Evolutionary conservation across 2,797 vertebrate genomes (phyloP).

Genomic region (Halcyon badia): DNA sequence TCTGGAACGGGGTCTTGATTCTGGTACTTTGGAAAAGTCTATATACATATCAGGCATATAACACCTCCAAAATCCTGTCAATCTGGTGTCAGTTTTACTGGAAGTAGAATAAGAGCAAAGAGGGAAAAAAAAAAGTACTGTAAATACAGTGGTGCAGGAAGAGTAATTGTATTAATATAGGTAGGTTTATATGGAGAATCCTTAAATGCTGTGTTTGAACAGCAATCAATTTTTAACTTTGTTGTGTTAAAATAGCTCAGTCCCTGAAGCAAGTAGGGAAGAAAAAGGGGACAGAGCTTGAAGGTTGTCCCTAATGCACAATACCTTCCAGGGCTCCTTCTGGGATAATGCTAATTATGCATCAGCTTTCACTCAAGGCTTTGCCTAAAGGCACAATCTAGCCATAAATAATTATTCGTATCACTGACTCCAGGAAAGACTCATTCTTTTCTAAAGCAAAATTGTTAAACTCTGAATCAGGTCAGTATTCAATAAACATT

Average conservation of each 20-base stretch:
- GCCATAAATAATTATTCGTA: conserved; percentile 14
- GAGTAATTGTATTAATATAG: neutral
- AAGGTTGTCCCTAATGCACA: neutral
- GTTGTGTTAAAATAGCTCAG: neutral
- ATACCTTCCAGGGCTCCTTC: neutral
- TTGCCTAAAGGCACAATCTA: conserved; percentile 9
- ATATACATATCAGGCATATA: neutral
- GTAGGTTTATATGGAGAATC: neutral
- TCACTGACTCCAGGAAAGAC: neutral
- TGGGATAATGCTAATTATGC: conserved; percentile 17
- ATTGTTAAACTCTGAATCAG: neutral
- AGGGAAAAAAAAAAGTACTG: neutral
- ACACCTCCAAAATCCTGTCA: neutral
- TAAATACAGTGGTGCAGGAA: neutral
- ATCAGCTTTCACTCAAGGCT: conserved; percentile 1
- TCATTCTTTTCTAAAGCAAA: neutral
- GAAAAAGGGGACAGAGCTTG: neutral
- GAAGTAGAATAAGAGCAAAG: neutral
- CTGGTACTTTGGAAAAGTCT: neutral
- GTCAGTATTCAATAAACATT: neutral
- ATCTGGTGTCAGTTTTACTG: neutral
- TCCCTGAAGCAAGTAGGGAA: neutral
- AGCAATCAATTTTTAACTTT: neutral
- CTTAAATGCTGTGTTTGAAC: neutral
- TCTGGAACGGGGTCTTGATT: neutral